Conservation (phyloP, 1,140 invertebrate species). For the Pseudomyrmex gracilis region DNA sequence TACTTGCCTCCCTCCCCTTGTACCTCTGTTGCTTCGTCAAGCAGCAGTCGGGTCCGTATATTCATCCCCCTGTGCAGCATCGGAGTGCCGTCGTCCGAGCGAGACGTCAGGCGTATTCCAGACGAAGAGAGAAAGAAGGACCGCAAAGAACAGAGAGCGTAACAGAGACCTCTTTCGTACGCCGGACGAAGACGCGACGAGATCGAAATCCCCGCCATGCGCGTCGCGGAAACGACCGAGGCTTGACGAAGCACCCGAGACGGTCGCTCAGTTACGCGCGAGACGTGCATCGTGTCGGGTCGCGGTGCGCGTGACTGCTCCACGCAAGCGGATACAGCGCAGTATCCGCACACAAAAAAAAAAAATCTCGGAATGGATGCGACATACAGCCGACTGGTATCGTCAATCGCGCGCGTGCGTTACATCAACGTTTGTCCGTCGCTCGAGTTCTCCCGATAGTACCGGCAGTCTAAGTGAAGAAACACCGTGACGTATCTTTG, state of each 20-base stretch:
- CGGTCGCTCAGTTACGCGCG: conserved; percentile 68
- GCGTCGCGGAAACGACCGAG: conserved; percentile 56
- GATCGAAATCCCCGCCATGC: background rate
- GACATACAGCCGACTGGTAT: conserved; percentile 16
- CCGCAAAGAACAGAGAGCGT: background rate
- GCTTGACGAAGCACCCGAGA: conserved; percentile 33
- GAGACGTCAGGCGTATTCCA: conserved; percentile 42
- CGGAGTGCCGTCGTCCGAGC: conserved; percentile 19
- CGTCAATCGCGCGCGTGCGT: conserved; percentile 53
- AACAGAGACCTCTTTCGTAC: background rate
- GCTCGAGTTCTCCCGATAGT: conserved; percentile 6
- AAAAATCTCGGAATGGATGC: conserved; percentile 17
- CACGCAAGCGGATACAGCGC: too few relatives aligned
- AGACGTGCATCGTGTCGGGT: conserved; percentile 55
- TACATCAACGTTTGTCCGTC: conserved; percentile 60
- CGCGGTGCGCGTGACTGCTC: too few relatives aligned
- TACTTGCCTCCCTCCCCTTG: background rate
- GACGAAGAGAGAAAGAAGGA: conserved; percentile 2
- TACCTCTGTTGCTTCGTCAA: conserved; percentile 18
- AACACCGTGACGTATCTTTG: background rate
- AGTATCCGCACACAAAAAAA: too few relatives aligned
- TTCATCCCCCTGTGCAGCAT: conserved; percentile 48
- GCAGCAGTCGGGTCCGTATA: conserved; percentile 44
- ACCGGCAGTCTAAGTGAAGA: background rate
- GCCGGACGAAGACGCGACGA: background rate